A percentile compares a stretch with the other conserved stretches of the same genome.
Evolutionary conservation across 64 coral and sea anemone species (phyloP).

Genomic region (Montipora capricornis): DNA sequence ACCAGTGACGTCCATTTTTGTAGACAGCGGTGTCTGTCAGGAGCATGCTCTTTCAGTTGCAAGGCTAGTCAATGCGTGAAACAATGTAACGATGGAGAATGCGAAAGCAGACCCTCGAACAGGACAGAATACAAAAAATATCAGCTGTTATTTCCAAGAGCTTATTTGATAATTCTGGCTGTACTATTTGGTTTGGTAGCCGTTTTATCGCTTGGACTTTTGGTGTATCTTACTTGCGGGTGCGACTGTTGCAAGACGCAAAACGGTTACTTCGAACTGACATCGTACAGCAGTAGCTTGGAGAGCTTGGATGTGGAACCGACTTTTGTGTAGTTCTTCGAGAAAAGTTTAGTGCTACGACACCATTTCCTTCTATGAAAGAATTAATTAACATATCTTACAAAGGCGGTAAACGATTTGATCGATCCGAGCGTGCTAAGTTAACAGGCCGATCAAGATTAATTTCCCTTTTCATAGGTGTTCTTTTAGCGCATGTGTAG

Average conservation of each 20-base stretch:
- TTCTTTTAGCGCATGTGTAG: no score
- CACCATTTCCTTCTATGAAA: no score
- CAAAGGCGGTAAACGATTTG: no score
- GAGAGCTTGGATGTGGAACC: not conserved
- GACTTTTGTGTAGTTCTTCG: not conserved
- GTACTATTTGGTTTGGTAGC: conserved; percentile 60
- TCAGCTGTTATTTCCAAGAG: conserved; percentile 20
- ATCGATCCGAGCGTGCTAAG: no score
- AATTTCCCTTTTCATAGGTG: no score
- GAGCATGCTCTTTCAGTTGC: conserved; percentile 70
- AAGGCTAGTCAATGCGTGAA: conserved; percentile 58
- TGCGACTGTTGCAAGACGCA: not conserved
- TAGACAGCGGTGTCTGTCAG: conserved; percentile 83
- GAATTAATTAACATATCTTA: no score
- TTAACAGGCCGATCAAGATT: no score
- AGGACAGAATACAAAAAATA: not conserved
- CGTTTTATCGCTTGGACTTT: conserved; percentile 6
- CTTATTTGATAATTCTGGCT: conserved; percentile 70
- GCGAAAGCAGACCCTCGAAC: not conserved
- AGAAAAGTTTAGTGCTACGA: not conserved
- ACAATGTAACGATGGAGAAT: conserved; percentile 48
- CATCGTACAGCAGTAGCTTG: not conserved
- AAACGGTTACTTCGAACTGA: not conserved
- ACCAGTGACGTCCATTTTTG: conserved; percentile 69
- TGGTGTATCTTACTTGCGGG: conserved; percentile 1